Conservation (phyloP, 2,113 vertebrate species). For the Amblyornis subalaris region DNA sequence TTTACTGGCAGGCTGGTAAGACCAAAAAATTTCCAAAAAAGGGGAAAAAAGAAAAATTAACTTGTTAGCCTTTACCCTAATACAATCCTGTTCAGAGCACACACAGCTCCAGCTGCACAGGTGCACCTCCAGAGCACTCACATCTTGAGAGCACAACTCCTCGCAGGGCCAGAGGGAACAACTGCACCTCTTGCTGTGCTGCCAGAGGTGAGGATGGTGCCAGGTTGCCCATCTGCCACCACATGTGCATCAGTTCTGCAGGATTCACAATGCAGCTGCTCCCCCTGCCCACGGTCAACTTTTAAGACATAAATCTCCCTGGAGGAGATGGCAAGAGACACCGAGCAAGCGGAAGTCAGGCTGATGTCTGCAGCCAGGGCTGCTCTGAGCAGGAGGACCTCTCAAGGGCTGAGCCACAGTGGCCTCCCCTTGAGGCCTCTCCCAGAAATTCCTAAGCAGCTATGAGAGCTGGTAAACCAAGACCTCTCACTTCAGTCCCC, state of each 20-base stretch:
- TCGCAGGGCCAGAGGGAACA: background rate
- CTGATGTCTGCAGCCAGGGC: background rate
- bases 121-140: background rate
- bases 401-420: fast-evolving
- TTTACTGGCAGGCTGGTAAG: background rate
- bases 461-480: background rate
- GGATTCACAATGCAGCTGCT: background rate
- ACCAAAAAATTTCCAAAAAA: background rate
- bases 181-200: background rate
- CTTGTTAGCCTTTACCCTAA: background rate
- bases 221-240: background rate
- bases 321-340: background rate
- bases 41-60: background rate
- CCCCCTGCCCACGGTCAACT: background rate
- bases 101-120: background rate
- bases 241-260: fast-evolving
- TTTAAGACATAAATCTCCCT: background rate
- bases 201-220: background rate
- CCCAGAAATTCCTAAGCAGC: background rate
- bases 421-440: background rate
- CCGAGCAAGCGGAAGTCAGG: background rate
- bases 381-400: background rate
- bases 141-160: background rate
- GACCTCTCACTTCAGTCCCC: background rate
- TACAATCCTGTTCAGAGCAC: background rate